Base-by-base conservation (phyloP, 2,113 vertebrate genomes). In the Plestiodon gilberti region DNA sequence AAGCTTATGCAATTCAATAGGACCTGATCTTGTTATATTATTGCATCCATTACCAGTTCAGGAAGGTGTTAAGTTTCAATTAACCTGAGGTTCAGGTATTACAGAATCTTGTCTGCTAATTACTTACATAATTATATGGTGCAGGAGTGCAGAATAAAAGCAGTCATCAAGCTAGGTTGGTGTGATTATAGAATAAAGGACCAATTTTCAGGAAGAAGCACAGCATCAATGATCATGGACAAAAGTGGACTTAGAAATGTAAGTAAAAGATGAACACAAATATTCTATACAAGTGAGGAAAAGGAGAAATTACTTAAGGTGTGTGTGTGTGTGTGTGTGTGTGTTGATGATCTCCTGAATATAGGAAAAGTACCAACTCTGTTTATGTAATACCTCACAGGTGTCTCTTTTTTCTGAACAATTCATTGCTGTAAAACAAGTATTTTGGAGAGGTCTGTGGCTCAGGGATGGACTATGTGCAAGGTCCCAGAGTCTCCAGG, bases 161-260 rank as follows among this genome's bases (percentile, higher is more conserved):
- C 95, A 95, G 94, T 96, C 95, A 92, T 93, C 91, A 87, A 87
- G 92, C 94, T 93, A 95, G 94, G 94, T 95, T 93, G 95, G 96
- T 96, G 95, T 94, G 95, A 97, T 97, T 97, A 94, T 87, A 88
- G 93, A 96, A 96, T 95, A 97, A 97, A 96, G 93, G 92, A 94
- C 90, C 91, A 92, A 92, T 97, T 94, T 95, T 90, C 93, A 94
- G 93, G 91, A 92, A 89, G 90, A 95, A 95, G 92, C 89, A 94
- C 94, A 93, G 93, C 93, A 94, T 89, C 84, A 82, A 90, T 94
- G 92, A 89, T 94, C 91, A 87, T 82, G 88, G 89, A 95, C 94
- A 96, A 94, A 94, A 82, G 87, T 93, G 90, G 90, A 83, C 88
- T 93, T 95, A 93, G 82, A 70, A 91, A 94, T 91, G 89, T 93